These are phyloP conservation scores for Erethizon dorsatum DNA, from an alignment of 2,797 vertebrate genomes.

Conservation along the genomic window DNA sequence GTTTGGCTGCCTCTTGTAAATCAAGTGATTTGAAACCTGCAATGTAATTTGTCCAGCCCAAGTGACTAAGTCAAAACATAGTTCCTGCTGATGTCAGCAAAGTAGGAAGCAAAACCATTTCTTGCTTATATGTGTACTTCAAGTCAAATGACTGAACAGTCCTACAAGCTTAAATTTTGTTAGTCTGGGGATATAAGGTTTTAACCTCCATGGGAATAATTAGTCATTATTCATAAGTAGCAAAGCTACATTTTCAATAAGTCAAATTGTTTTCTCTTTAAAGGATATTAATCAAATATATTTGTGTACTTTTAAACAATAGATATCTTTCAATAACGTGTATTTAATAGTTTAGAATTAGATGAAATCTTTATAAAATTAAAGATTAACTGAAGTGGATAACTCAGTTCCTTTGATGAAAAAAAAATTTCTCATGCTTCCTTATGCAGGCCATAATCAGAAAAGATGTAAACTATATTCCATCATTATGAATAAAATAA, in stretches of 20 bases:
- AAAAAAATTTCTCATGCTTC: not conserved
- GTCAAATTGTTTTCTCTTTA: not conserved
- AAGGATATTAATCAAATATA: constrained; percentile 41
- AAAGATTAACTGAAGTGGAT: not conserved
- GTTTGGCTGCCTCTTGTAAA: constrained; percentile 42
- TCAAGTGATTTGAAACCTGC: constrained; percentile 38
- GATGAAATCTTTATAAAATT: not conserved
- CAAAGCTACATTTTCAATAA: constrained; percentile 2
- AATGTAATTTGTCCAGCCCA: constrained; percentile 32
- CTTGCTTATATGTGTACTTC: constrained; percentile 22
- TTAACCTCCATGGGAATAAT: constrained; percentile 1
- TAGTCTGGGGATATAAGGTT: not conserved
- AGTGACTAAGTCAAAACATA: constrained; percentile 58
- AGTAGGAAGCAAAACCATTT: not conserved
- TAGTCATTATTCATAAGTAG: not conserved
- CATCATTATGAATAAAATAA: not conserved
- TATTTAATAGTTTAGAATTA: not conserved
- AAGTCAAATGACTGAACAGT: constrained; percentile 56
- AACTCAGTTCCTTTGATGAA: not conserved
- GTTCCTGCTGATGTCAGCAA: constrained; percentile 58
- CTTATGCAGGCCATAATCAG: not conserved
- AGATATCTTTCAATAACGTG: not conserved
- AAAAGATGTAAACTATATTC: constrained; percentile 38
- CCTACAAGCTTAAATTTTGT: not conserved
- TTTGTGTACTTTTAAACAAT: not conserved